Evolutionary conservation across 2,888 invertebrate genomes (phyloP).

Genomic region (Alsophila aescularia): DNA sequence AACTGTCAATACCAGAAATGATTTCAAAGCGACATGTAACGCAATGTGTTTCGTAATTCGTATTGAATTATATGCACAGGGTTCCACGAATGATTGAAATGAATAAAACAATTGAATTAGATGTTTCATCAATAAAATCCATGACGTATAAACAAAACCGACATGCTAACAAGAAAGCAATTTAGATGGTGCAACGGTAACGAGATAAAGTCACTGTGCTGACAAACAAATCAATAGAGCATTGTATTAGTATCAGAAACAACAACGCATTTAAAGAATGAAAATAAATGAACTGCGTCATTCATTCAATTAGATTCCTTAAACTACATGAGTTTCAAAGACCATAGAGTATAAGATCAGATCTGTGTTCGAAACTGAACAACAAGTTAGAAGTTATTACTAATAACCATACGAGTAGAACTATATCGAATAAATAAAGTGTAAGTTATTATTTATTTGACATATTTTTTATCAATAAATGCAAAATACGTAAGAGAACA

Average conservation of each 20-base stretch:
- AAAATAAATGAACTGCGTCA: constrained; percentile 11
- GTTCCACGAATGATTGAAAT: constrained; percentile 3
- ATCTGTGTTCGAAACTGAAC: not conserved
- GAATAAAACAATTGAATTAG: constrained; percentile 18
- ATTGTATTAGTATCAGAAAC: constrained; percentile 27
- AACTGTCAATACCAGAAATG: constrained; percentile 10
- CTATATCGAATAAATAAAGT: too few species aligned
- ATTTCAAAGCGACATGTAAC: constrained; percentile 1
- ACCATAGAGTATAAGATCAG: too few species aligned
- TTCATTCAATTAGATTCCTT: constrained; percentile 16
- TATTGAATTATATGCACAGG: not conserved
- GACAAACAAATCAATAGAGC: constrained; percentile 36
- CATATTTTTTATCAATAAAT: too few species aligned
- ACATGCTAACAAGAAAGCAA: constrained; percentile 37
- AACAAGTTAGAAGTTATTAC: too few species aligned
- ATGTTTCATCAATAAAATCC: constrained; percentile 31
- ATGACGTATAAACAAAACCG: constrained; percentile 30
- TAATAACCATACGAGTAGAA: too few species aligned
- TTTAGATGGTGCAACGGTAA: constrained; percentile 35
- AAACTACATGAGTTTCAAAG: not conserved
- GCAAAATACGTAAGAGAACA: too few species aligned
- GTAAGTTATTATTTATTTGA: too few species aligned
- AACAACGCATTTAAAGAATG: constrained; percentile 23
- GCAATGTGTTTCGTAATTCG: not conserved
- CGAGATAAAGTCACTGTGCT: constrained; percentile 36